Evolutionary conservation across 2,888 invertebrate species (phyloP), one percentile per base, ranked within the genome.

Genomic region (Mythimna impura): DNA sequence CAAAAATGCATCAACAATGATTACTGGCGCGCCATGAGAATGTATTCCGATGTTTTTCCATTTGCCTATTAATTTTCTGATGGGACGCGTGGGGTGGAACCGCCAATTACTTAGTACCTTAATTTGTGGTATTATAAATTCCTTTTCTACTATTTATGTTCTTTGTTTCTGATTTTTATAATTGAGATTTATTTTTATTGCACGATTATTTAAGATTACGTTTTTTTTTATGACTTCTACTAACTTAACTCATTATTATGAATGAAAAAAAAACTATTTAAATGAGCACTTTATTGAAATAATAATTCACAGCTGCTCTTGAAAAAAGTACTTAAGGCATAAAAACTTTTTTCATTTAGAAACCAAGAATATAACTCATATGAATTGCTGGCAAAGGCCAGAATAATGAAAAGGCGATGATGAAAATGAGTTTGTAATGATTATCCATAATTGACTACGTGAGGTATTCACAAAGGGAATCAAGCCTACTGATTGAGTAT

Each of bases 1-100:
- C 81, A 87, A 87, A 88, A 88, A 88, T 88, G 80, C 82, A 87
- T 79, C 84, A 87, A 84, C 80, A 83, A 76, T 86, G 76, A 86
- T 84, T 74, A 79, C 71, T 76, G 76, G 63, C 68, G 72, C 73
- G 67, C 62, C 71, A 57, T 69, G 77, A 73, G 65, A 68, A 60
- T 65, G 61, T 84, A 71, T 83, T 86, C 74, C 64, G 52, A 79
- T 81, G 73, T 76, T 76, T 83, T 86, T 81, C 81, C 81, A 86
- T 85, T 83, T 86, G 55, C 69, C 85, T 83, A 83, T 86, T 85
- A 86, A 86, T 81, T 83, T 80, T 80, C 66, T 74, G 76, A 76
- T 75, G 71, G 57, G 36, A 69, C 63, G 65, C 72, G 66, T 72
- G 64, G 86, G 83, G 80, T 81, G 83, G 61, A 82, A 78, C 71